A percentile compares a stretch with the other conserved stretches of the same genome.
Evolutionary conservation across 2,797 vertebrate genomes (phyloP).

Genomic region (Microctenopoma stevenorrisi): DNA sequence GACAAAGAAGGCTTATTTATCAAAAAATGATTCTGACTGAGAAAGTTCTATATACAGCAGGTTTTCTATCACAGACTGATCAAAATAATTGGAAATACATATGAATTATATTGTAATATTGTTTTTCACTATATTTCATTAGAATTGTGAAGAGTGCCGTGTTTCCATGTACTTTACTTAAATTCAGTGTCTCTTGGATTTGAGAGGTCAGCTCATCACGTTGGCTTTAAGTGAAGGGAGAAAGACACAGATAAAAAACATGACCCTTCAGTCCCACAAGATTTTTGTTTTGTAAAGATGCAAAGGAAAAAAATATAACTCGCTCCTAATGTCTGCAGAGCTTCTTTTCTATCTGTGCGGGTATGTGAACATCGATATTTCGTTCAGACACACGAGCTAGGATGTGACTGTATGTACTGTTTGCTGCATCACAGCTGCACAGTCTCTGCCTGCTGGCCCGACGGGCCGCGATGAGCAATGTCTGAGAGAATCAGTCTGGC

Average conservation of each 20-base stretch:
- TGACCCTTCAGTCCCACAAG: too few species aligned
- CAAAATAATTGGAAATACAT: background rate
- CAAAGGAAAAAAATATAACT: background rate
- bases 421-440: slow-evolving; percentile 23
- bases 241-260: too few species aligned
- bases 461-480: slow-evolving; percentile 53
- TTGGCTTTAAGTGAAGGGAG: slow-evolving; percentile 5
- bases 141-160: background rate
- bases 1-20: too few species aligned
- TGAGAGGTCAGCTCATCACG: background rate
- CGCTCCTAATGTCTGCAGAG: background rate
- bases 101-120: background rate
- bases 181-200: background rate
- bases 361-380: background rate
- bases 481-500: slow-evolving; percentile 45
- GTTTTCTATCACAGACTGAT: slow-evolving; percentile 3
- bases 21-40: background rate
- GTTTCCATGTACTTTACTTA: background rate
- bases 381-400: background rate
- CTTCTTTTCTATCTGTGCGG: background rate
- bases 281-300: background rate
- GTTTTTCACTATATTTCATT: background rate
- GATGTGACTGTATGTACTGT: slow-evolving; percentile 10
- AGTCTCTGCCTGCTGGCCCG: slow-evolving; percentile 46
- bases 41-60: background rate